Base-by-base conservation (phyloP, 2,113 vertebrate species). In the Taxidea taxus region DNA sequence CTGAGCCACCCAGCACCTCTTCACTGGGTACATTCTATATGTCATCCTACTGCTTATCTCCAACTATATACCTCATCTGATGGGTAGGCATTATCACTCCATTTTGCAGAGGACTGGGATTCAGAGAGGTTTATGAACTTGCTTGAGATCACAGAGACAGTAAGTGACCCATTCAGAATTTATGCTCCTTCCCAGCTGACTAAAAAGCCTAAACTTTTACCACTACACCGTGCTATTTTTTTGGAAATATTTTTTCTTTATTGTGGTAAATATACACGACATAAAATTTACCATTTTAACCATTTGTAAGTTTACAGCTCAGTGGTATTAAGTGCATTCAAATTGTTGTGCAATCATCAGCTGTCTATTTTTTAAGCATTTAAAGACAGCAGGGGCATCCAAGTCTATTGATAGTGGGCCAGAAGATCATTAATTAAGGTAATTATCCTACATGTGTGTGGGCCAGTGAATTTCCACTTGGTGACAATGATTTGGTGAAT, bases 381-480 rank as follows among this genome's bases (percentile, higher is more conserved):
- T 81, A 88, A 92, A 96, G 83, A 51, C 20, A 60, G 39, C 3
- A 91, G 42, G 15, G 8, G 1, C 58, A 93, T 70, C 18, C 31
- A 87, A 68, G 25, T 39, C 14, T 86, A 58, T 93, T 78, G 31
- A n/a, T 83, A 86, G 44, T 78, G 70, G 27, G 58, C 62, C 49
- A 47, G 3, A n/a, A 49, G 56, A 95, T 75, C 34, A 70, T 93
- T 95, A 75, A 97, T 56, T 89, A 96, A 92, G 51, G 77, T 78
- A 31, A 44, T 90, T 77, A 83, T 85, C 64, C 10, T 82, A 25
- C 3, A 6, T 78, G 10, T 72, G 15, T 49, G 37, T 47, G 70
- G 60, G 42, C 49, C 90, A 84, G 27, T 66, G 58, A 54, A 72
- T 83, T 93, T 92, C 31, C 72, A 49, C 31, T 91, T 74, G 18